Base-by-base conservation (phyloP, 1,140 invertebrate genomes). In the Pseudomyrmex flavicornis region DNA sequence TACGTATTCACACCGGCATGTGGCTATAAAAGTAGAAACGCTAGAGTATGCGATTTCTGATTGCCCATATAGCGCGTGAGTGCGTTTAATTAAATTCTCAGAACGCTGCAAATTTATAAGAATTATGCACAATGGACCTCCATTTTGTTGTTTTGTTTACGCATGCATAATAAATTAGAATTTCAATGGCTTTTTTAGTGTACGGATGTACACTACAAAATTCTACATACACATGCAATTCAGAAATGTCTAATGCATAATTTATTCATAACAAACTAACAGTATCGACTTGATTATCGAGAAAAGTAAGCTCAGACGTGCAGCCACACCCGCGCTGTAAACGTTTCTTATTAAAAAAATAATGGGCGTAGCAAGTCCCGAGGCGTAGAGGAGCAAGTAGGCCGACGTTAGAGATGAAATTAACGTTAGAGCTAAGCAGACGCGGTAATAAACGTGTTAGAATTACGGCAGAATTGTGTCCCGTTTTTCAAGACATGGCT, bases 391-490 rank as follows among this genome's bases (percentile, higher is more conserved):
- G 66, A 70, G 52, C 52, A 80, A 80, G 76, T 80, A 80, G 46
- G 76, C 54, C 52, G 56, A 59, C 46, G 54, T 79, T 79, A 48
- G 65, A 80, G 61, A 62, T 46, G 50, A 77, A 83, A 87, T 69
- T 86, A 72, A 82, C 70, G 46, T 48, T n/a, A 13, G 20, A 66
- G 46, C 65, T 72, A 65, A 54, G 58, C 69, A 52, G 52, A 63
- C 56, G 61, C 12, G 70, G 75, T 85, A 85, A 88, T 88, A 88
- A 88, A 88, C 86, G 86, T 85, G 87, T 88, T 52, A 44, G 70
- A 74, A 88, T 88, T 88, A 88, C 70, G 66, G 82, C 66, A 58
- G 75, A 88, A 82, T 63, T 88, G 61, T 88, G 85, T 87, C 73
- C 52, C 69, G 74, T 85, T 62, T 72, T 80, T 77, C 62, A 20